Percentiles rank a stretch among this genome's conserved stretches.
These are phyloP conservation scores for Andinoacara biseriatus DNA, from an alignment of 2,113 vertebrate genomes.

Conservation along the genomic window DNA sequence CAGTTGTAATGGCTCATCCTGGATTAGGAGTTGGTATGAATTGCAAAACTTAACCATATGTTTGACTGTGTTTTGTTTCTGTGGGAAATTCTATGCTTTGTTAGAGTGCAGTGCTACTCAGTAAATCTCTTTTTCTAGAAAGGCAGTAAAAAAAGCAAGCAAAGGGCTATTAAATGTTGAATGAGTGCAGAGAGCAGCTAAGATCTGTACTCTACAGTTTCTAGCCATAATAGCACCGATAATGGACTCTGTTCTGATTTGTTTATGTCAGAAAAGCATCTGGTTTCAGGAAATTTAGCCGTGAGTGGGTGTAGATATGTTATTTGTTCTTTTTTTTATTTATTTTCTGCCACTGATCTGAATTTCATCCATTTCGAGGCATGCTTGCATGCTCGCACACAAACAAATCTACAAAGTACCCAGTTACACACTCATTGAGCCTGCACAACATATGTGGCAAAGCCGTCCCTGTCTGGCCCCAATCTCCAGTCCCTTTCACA, in stretches of 20 bases:
- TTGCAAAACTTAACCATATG: not conserved
- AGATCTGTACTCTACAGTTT: constrained; percentile 52
- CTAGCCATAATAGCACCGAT: constrained; percentile 55
- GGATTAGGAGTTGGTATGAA: not conserved
- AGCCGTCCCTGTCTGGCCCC: constrained; percentile 55
- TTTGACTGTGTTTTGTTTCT: not conserved
- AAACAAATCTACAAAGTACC: not conserved
- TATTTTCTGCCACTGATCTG: constrained; percentile 38
- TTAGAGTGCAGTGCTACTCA: constrained; percentile 12
- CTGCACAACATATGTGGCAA: constrained; percentile 34
- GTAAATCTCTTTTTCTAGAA: constrained; percentile 10
- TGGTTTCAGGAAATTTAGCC: constrained; percentile 68
- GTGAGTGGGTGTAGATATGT: constrained; percentile 47
- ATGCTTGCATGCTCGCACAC: not conserved
- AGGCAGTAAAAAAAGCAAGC: constrained; percentile 8
- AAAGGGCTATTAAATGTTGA: constrained; percentile 33
- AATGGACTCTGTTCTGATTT: constrained; percentile 67
- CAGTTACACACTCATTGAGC: constrained; percentile 7
- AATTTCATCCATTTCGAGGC: constrained; percentile 32
- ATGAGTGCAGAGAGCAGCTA: constrained; percentile 27
- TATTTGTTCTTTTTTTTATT: constrained; percentile 18
- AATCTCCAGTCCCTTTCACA: constrained; percentile 54
- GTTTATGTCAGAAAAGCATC: constrained; percentile 65
- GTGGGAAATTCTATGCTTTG: not conserved
- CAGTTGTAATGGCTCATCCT: not conserved